Evolutionary conservation across 1,140 invertebrate genomes (phyloP), one percentile per base, ranked within the genome.

Genomic region (Drosophila pseudoananassae): DNA sequence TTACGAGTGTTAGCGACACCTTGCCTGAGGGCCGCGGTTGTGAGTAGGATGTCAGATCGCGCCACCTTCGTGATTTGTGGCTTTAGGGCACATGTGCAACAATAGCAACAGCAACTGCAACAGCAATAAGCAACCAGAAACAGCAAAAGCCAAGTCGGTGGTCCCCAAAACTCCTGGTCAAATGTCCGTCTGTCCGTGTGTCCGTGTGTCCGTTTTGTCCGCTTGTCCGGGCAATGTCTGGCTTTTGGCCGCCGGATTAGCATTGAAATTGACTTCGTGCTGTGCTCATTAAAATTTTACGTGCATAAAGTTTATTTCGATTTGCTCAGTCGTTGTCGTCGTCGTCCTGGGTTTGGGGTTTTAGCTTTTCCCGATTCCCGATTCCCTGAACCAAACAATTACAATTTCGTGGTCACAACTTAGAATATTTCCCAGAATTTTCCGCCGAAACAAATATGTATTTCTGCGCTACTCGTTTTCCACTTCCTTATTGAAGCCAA

Each of bases 261-360:
- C 83, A 88, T 88, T 88, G 83, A 88, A 88, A 88, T 88, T 88
- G 83, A 88, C 84, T 88, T 88, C 83, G 83, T 88, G 83, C 83
- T 88, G 83, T 76, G 83, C 83, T 88, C 83, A 88, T 88, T 88
- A 88, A 88, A 88, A 88, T 88, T 88, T 88, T 88, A 88, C 82
- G 82, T 88, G 83, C 83, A 88, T 88, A 87, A 87, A 87, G 76
- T 87, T 82, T 71, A 87, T 87, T 87, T 87, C 82, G 82, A 88
- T 87, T 87, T 88, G 78, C 49, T 57, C 64, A 54, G 43, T 64
- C 45, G 23, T 58, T 7, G 64, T 54, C 63, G 69, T 50, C 15
- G 23, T 59, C 38, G 63, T 38, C 61, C 51, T 43, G 63, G 20
- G 57, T 43, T n/a, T 20, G 33, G 6, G 15, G 14, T 12, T 36